Conservation (phyloP, 2,113 vertebrate species). For the Cricetomys ansorgei region DNA sequence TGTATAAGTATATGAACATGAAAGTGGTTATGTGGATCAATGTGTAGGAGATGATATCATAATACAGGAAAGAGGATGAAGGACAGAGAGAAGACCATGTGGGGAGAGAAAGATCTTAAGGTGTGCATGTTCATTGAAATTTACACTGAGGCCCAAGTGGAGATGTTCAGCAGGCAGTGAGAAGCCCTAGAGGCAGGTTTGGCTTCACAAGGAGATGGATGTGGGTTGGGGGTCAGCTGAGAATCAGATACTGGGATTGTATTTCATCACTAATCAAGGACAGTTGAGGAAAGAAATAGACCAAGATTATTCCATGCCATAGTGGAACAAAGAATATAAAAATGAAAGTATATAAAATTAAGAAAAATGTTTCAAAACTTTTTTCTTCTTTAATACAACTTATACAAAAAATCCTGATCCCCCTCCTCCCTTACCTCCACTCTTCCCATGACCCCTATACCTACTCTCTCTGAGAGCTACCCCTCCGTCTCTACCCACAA, state of each 20-base stretch:
- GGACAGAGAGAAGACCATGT: background rate
- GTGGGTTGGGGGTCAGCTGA: background rate
- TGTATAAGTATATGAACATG: background rate
- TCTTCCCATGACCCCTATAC: too few species aligned
- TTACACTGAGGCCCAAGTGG: background rate
- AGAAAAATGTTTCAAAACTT: background rate
- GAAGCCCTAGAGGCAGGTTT: background rate
- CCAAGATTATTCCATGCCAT: background rate
- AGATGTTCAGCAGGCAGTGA: background rate
- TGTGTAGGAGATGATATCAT: background rate
- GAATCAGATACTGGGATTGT: background rate
- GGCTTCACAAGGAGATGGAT: background rate
- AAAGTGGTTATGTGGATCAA: background rate
- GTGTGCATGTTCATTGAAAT: background rate
- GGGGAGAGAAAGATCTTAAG: background rate
- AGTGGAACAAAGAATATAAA: background rate
- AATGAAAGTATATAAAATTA: too few species aligned
- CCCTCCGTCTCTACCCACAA: too few species aligned
- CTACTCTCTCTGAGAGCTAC: too few species aligned
- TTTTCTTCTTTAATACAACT: too few species aligned
- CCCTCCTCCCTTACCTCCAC: too few species aligned
- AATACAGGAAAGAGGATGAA: background rate
- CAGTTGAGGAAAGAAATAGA: background rate
- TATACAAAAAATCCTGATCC: too few species aligned
- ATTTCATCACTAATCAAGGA: background rate